phyloP scores from a whole-genome alignment of 2,113 vertebrate genomes.

The Microcebus lehilahytsara region DNA sequence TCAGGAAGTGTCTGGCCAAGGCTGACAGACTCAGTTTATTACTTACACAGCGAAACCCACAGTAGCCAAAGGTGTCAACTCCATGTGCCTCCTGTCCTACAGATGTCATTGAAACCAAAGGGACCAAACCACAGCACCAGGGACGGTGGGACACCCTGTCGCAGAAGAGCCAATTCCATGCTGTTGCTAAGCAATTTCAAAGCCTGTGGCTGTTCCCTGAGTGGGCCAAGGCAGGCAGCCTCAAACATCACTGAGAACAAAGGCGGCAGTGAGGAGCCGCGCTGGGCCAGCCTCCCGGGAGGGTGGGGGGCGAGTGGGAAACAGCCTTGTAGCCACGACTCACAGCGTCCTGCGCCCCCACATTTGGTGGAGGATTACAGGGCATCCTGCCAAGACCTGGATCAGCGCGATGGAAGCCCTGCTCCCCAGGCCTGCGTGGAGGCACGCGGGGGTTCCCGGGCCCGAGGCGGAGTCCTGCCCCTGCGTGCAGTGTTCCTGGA shows the following conservation, averaged over 20 bases:
- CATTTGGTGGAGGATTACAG: rapidly evolving
- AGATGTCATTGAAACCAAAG: neutral
- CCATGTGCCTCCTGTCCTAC: neutral
- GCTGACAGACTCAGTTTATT: neutral
- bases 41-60: neutral
- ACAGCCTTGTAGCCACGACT: neutral
- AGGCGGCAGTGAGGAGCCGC: neutral
- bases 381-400: neutral
- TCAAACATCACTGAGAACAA: neutral
- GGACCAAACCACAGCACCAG: neutral
- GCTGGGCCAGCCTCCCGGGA: rapidly evolving
- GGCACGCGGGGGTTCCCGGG: rapidly evolving
- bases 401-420: no score
- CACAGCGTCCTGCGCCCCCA: rapidly evolving
- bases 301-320: neutral
- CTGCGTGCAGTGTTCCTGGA: rapidly evolving
- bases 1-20: neutral
- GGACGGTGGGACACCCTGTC: neutral
- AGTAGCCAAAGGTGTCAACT: neutral
- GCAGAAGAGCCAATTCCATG: neutral
- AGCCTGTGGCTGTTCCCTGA: neutral
- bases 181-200: neutral
- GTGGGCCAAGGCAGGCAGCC: neutral
- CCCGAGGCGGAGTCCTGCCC: rapidly evolving
- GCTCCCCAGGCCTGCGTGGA: neutral